Base-by-base conservation (phyloP, 2,888 invertebrate genomes). In the Drosophila diplacantha region DNA sequence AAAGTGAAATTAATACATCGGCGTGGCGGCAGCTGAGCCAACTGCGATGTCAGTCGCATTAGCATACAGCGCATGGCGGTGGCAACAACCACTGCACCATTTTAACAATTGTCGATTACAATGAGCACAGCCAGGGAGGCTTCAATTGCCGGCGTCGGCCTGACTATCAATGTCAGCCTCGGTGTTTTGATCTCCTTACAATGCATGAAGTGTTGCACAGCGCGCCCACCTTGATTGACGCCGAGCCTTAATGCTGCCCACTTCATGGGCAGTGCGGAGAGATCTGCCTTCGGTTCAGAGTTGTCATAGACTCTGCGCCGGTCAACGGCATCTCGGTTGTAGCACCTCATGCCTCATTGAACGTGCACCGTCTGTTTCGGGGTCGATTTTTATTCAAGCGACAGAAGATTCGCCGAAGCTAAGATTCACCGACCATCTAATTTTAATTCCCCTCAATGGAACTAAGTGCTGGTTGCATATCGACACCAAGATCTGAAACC, bases 1-100 rank as follows among this genome's bases (percentile, higher is more conserved):
- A 82, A 82, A 82, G 82, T 82, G 78, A 84, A 82, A 84, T 84
- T 78, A 83, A 83, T 78, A 73, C 81, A 71, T 64, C 53, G 62
- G 49, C 68, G 58, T 57, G 53, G 57, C 50, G 67, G 59, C 52
- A 63, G 37, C 41, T 68, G 43, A 55, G 69, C 52, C 65, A 60
- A 58, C 51, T 62, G 55, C 54, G 70, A 78, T 72, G 75, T 75
- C 75, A 79, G 73, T 73, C 47, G 62, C 69, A 81, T 81, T 81
- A 81, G 82, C 81, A 83, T 83, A 81, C 79, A 61, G 74, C 72
- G 74, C 74, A 76, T 72, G 70, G 69, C 69, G 69, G 57, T 59
- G 55, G 47, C 59, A 70, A 52, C 43, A 62, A 39, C 49, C 52
- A 41, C 32, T 63, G 57, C 37, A 62, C 34, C 57, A 59, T 20